Conservation (phyloP, 1,140 invertebrate species). For the Himalopsyche phryganea region DNA sequence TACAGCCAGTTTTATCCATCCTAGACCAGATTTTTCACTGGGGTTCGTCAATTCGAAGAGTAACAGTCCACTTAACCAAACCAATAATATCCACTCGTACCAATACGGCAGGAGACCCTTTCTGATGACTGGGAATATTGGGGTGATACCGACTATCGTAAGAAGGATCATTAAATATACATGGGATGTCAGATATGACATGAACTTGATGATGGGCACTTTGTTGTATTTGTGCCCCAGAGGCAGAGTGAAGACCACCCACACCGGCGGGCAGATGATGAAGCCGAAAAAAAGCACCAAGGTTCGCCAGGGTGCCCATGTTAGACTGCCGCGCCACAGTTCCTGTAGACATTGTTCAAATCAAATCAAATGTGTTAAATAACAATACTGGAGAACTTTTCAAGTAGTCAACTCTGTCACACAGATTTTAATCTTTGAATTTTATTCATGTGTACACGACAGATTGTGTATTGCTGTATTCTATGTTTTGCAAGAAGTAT, state of each 20-base stretch:
- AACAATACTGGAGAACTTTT: too few species aligned
- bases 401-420: too few species aligned
- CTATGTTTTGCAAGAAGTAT: too few species aligned
- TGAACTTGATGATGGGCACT: conserved; percentile 98
- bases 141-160: conserved; percentile 85
- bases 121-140: conserved; percentile 78
- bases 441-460: too few species aligned
- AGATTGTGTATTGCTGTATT: too few species aligned
- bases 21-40: conserved; percentile 89
- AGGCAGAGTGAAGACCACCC: conserved; percentile 94
- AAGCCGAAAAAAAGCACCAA: conserved; percentile 88
- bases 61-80: conserved; percentile 93
- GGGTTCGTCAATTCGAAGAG: conserved; percentile 96
- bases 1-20: conserved; percentile 90
- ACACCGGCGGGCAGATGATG: conserved; percentile 90
- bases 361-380: too few species aligned
- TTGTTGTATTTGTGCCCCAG: conserved; percentile 93
- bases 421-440: neutral
- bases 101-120: conserved; percentile 74
- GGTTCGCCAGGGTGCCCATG: conserved; percentile 94
- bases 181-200: conserved; percentile 98
- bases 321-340: conserved; percentile 92
- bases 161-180: conserved; percentile 94
- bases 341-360: conserved; percentile 61
- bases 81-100: conserved; percentile 94